phyloP scores from a whole-genome alignment of 2,113 vertebrate species.

The Andinoacara biseriatus region DNA sequence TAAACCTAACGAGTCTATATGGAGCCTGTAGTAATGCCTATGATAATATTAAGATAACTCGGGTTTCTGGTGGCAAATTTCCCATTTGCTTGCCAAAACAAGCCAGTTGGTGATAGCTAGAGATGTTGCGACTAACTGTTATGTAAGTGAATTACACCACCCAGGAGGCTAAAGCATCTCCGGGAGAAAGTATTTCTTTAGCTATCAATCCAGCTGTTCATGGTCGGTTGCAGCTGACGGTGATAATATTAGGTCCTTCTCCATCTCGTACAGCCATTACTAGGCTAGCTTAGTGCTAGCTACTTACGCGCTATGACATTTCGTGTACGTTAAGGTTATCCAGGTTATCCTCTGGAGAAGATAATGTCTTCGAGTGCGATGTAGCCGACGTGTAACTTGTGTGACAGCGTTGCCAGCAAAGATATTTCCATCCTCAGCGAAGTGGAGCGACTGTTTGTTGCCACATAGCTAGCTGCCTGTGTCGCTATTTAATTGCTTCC shows the following conservation, averaged over 20 bases:
- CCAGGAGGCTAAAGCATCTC: conserved; percentile 71
- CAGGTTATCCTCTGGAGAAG: conserved; percentile 75
- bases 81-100: conserved; percentile 60
- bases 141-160: conserved; percentile 72
- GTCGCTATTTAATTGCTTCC: conserved; percentile 54
- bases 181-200: conserved; percentile 57
- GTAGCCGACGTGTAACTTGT: conserved; percentile 48
- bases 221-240: conserved; percentile 43
- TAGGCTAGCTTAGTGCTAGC: conserved; percentile 75
- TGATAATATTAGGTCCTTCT: conserved; percentile 60
- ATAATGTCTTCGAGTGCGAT: conserved; percentile 46
- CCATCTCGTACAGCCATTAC: conserved; percentile 66
- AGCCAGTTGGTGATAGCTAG: conserved; percentile 47
- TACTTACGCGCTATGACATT: conserved; percentile 75
- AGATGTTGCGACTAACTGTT: conserved; percentile 55
- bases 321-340: conserved; percentile 76
- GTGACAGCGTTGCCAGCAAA: conserved; percentile 21
- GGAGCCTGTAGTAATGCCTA: conserved; percentile 26
- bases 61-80: conserved; percentile 39
- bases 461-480: conserved; percentile 54
- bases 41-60: conserved; percentile 37
- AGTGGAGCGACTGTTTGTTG: conserved; percentile 15
- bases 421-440: conserved; percentile 70
- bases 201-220: conserved; percentile 67
- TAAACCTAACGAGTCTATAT: conserved; percentile 27